Evolutionary conservation across 1,140 invertebrate genomes (phyloP), one percentile per base, ranked within the genome.

Genomic region (Penaeus vannamei): DNA sequence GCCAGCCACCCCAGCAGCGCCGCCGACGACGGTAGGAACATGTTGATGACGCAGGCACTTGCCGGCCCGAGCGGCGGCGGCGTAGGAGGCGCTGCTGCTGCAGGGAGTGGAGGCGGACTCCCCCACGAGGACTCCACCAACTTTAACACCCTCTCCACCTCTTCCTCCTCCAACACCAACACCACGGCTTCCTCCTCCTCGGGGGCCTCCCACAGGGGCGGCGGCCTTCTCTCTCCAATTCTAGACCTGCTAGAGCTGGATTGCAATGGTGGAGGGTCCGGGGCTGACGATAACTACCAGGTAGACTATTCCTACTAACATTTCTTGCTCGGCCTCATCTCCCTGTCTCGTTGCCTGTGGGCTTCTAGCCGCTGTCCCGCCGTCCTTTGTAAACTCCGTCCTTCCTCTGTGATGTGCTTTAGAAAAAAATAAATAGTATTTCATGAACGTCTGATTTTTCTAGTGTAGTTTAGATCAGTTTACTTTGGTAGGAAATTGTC

Each of bases 251-350:
- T 53, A 53, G 46, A 53, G 85, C 29, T 80, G 59, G 85, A 87
- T 79, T 81, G 81, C 76, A 61, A 36, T 59, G 85, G 85, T 87
- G 85, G 36, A 77, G 85, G 85, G 85, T 87, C 85, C 64, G 85
- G 53, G 59, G 85, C 29, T 87, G 77, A 87, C 77, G 69, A 76
- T 76, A 87, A 87, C 85, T 87, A 87, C 79, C 85, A 87, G 85
- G 85, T 87, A 87, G 77, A 62, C 62, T 76, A 61, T 62, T 79
- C 62, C 79, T 79, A 87, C 85, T 42, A 66, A 36, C 26, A 17
- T 69, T n/a, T 53, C 36, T 62, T 85, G 1, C 59, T 59, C 66
- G 23, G 12, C 14, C 10, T 53, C 14, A 10, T 53, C 46, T 12
- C 3, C 46, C 42, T 84, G 64, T n/a, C 53, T 4, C 80, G 10